phyloP scores from a whole-genome alignment of 2,888 invertebrate genomes.

The Drosophila pseudotalamancana region DNA sequence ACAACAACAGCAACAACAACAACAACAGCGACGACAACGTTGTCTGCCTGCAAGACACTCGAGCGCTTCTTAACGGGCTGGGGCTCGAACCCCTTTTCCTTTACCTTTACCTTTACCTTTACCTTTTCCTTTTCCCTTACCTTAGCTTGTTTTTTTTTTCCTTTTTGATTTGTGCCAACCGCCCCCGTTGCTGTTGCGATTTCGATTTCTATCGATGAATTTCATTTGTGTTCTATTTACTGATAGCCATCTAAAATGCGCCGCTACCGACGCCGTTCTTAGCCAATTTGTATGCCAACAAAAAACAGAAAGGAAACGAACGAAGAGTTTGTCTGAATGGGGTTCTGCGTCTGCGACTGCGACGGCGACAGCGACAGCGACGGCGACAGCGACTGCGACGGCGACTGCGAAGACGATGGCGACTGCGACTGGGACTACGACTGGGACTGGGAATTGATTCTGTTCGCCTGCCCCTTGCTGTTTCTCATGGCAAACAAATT shows the following conservation, averaged over 20 bases:
- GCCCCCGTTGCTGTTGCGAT: constrained; percentile 61
- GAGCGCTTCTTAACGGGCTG: constrained; percentile 13
- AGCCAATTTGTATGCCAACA: constrained; percentile 70
- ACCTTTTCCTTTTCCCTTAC: too few species aligned
- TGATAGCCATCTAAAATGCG: constrained; percentile 82
- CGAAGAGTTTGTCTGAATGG: not conserved
- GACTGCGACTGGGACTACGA: not conserved
- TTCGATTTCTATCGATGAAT: constrained; percentile 83
- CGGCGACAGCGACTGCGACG: too few species aligned
- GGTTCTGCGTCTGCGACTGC: constrained; percentile 1
- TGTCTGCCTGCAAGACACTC: constrained; percentile 26
- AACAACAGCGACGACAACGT: constrained; percentile 15
- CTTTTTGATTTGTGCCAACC: constrained; percentile 45
- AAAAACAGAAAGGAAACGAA: not conserved
- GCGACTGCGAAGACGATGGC: too few species aligned
- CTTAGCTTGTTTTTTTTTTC: not conserved
- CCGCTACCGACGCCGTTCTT: constrained; percentile 69
- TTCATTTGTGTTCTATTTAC: constrained; percentile 82
- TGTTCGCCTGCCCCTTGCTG: constrained; percentile 48
- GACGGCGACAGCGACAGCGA: too few species aligned
- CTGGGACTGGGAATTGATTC: constrained; percentile 10
- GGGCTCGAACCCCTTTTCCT: not conserved
- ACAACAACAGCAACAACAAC: constrained; percentile 28
- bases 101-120: too few species aligned
- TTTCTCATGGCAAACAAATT: constrained; percentile 71